Evolutionary conservation across 2,113 vertebrate species (phyloP), one percentile per base, ranked within the genome.

Genomic region (Salvator merianae): DNA sequence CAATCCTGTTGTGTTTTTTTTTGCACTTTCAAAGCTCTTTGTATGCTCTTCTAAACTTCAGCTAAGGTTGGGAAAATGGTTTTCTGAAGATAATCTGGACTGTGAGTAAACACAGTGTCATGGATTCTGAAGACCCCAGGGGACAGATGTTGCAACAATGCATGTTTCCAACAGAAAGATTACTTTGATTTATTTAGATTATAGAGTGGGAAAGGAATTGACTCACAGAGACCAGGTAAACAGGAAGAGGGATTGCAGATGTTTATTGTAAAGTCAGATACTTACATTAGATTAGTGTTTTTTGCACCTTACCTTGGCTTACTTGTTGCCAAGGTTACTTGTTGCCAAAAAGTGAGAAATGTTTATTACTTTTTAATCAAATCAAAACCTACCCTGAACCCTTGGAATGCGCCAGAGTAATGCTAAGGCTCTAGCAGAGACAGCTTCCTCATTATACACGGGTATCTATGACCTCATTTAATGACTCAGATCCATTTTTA

Each of bases 181-280:
- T 86, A 2, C 89, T 91, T 90, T 77, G 94, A 94, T 96, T 96
- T 96, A 96, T 96, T 96, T 95, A 95, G 95, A 96, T 95, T 94
- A 95, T 94, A 94, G 92, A 90, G 93, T 96, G 95, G 95, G 95
- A 96, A 96, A 95, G 91, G 93, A 93, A 87, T 82, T 84, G 91
- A 90, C 89, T 86, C 1, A 0, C 16, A 8, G 88, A 88, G 59
- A 81, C 81, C 0, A 24, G 86, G 84, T 88, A 77, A 59, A 88
- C 79, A 72, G 63, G 78, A 84, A 79, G 86, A 70, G 88, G 88
- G 30, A 34, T 62, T 75, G 83, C 6, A 65, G 79, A 87, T 43
- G 83, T 89, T 87, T 43, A 20, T 32, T 89, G 85, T 77, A 0
- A 22, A 80, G 87, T 7, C 34, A 83, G 53, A 72, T 71, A 38